These are phyloP conservation scores for Gisinianus flammeolus DNA, from an alignment of 2,888 invertebrate genomes.

Conservation along the genomic window DNA sequence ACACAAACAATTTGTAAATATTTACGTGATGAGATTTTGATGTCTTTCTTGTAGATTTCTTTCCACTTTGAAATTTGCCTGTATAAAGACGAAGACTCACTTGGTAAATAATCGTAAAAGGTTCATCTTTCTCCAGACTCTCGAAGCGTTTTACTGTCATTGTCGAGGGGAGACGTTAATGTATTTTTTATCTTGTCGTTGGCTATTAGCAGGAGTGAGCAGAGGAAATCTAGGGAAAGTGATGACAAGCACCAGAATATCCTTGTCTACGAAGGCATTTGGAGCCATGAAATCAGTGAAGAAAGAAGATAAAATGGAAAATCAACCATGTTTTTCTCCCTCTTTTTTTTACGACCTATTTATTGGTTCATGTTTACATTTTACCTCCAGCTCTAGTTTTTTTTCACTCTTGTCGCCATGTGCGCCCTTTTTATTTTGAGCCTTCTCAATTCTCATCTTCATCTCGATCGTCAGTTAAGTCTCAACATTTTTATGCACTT, in stretches of 20 bases:
- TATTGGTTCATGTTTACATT: constrained; percentile 2
- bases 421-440: background rate
- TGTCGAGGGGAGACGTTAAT: constrained; percentile 12
- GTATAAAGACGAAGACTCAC: no score
- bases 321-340: constrained; percentile 6
- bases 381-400: background rate
- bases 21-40: no score
- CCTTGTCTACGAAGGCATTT: background rate
- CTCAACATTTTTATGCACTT: no score
- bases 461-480: no score
- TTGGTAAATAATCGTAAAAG: no score
- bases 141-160: background rate
- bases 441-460: no score
- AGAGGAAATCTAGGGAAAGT: background rate
- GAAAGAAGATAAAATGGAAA: background rate
- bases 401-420: background rate
- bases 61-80: background rate
- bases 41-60: no score
- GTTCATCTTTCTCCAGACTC: no score
- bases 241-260: background rate
- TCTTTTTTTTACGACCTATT: constrained; percentile 18
- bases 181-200: constrained; percentile 12
- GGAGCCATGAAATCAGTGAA: background rate
- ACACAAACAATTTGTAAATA: no score
- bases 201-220: background rate